phyloP scores from a whole-genome alignment of 2,113 vertebrate species.

The Micromys minutus region DNA sequence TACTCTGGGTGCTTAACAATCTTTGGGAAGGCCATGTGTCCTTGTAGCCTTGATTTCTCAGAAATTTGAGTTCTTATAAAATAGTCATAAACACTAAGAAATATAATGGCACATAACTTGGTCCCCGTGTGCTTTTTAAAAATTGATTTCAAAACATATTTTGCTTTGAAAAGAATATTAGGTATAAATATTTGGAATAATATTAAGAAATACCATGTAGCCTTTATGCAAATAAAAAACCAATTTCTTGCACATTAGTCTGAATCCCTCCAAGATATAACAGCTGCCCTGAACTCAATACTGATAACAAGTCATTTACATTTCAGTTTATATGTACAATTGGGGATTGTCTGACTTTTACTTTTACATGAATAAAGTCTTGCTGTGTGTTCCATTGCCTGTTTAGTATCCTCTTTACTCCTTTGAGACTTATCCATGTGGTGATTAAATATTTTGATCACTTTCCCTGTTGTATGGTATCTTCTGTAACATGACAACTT shows the following conservation, averaged over 20 bases:
- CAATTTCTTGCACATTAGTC: background rate
- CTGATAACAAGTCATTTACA: background rate
- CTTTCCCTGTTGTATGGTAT: background rate
- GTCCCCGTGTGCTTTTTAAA: background rate
- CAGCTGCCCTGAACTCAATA: background rate
- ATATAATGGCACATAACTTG: background rate
- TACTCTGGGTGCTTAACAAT: too few relatives aligned
- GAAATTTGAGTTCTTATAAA: slow-evolving; percentile 17
- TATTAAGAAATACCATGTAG: background rate
- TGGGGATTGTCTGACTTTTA: background rate
- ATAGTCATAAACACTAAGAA: background rate
- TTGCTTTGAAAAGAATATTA: background rate
- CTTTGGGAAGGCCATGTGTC: too few relatives aligned
- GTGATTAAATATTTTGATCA: background rate
- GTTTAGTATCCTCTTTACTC: background rate
- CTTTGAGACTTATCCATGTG: background rate
- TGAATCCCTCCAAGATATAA: background rate
- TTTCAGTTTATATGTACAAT: background rate
- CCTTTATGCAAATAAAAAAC: background rate
- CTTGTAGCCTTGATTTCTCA: background rate
- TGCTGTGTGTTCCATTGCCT: background rate
- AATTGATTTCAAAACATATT: background rate
- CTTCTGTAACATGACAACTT: slow-evolving; percentile 28
- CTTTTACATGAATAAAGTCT: background rate
- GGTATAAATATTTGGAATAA: background rate